Evolutionary conservation across 2,888 invertebrate genomes (phyloP), one percentile per base, ranked within the genome.

Genomic region (Rotaria sp.): DNA sequence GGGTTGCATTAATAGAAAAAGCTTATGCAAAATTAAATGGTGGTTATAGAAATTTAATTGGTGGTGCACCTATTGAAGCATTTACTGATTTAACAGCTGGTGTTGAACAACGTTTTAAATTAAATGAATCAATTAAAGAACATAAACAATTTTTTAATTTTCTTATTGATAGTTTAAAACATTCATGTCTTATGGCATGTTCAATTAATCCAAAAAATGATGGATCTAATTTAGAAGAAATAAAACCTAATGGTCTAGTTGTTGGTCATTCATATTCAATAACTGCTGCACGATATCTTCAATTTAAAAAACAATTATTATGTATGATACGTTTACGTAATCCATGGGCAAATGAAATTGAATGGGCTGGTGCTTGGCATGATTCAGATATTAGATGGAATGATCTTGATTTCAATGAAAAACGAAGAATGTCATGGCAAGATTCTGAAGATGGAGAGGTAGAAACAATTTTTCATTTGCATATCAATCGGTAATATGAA

Each of bases 51-150:
- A 84, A 84, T 84, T 30, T 84, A 30, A 38, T 52, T 35, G 84
- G 50, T 30, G 52, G 84, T 52, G 52, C 52, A 52, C 50, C 84
- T 21, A 52, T 52, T 30, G 52, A 84, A 30, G 98, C 97, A 0
- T 95, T 98, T 94, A 97, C 97, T 91, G 98, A 98, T 92, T 97
- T 98, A 91, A 97, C 97, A 0, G 92, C 90, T 1, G 92, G 92
- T 7, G 88, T 92, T 18, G 92, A 92, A 7, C 92, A 92, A 88
- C 88, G 91, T 85, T 91, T 91, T 86, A 90, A 91, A 85, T 88
- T 92, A 52, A 89, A 89, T 84, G 88, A 89, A 50, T 89, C 89
- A 52, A 87, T 88, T 57, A 88, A 87, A 48, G 86, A 84, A 55
- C 67, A 30, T 24, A 86, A 48, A 13, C 48, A 59, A n/a, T 87